Percentiles rank a stretch among this genome's conserved stretches.
phyloP scores from a whole-genome alignment of 2,797 vertebrate species.

The Aphelocoma californica region DNA sequence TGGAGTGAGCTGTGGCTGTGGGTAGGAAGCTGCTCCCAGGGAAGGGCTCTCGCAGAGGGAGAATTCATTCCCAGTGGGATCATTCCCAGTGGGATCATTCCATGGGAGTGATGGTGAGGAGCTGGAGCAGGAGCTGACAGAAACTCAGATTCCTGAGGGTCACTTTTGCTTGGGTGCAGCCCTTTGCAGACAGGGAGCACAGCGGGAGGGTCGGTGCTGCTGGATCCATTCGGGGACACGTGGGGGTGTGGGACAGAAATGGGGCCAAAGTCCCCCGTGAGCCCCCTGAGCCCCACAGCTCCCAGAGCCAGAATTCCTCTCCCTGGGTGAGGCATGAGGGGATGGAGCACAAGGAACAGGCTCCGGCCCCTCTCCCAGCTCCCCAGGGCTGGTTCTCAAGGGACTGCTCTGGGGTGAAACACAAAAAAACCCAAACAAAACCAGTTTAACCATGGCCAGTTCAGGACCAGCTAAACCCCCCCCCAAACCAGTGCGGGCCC shows the following conservation, averaged over 20 bases:
- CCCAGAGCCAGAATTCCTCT: background rate
- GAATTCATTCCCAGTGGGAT: background rate
- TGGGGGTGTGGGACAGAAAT: background rate
- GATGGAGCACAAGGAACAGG: rapidly evolving
- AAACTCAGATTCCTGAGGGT: background rate
- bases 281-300: background rate
- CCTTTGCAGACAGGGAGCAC: background rate
- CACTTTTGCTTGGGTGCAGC: rapidly evolving
- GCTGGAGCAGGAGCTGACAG: background rate
- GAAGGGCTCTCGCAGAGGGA: background rate
- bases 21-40: background rate
- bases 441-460: too few species aligned
- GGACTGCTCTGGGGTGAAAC: background rate
- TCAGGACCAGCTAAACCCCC: background rate
- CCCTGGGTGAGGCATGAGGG: rapidly evolving
- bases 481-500: background rate
- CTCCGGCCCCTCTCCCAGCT: background rate
- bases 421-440: background rate
- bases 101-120: background rate
- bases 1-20: background rate
- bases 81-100: background rate
- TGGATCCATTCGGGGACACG: rapidly evolving
- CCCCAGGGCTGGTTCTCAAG: background rate
- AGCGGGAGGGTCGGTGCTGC: background rate
- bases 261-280: background rate